A percentile compares a stretch with the other conserved stretches of the same genome.
phyloP scores from a whole-genome alignment of 1,140 invertebrate genomes.

The Heliconius himera region DNA sequence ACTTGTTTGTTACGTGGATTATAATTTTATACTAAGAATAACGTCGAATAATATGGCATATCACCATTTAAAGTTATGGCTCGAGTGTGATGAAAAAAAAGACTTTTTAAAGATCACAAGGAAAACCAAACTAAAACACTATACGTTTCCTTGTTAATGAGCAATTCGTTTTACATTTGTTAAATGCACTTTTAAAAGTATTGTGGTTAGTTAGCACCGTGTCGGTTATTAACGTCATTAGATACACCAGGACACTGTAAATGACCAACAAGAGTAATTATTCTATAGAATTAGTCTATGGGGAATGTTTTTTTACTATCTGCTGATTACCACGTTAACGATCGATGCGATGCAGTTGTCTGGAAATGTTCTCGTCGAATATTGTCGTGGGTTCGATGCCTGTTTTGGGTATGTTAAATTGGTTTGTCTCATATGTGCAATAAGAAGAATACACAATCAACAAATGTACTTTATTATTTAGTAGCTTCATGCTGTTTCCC shows the following conservation, averaged over 20 bases:
- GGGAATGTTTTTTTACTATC: background rate
- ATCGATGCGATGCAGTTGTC: background rate
- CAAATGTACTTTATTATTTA: no score
- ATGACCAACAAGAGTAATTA: background rate
- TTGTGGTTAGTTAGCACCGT: constrained; percentile 35
- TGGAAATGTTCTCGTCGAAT: background rate
- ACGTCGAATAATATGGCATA: no score
- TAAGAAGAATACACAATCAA: no score
- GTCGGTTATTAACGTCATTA: background rate
- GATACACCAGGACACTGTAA: background rate
- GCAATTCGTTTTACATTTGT: constrained; percentile 16
- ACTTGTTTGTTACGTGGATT: background rate
- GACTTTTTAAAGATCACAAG: background rate
- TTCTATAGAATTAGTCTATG: background rate
- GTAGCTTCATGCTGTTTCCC: no score
- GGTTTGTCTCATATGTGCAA: no score
- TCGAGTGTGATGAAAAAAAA: background rate
- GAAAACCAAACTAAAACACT: background rate
- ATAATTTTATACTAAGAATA: background rate
- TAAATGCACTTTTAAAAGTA: constrained; percentile 44
- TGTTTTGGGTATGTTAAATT: background rate
- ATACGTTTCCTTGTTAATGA: background rate
- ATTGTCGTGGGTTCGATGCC: no score
- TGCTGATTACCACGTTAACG: background rate
- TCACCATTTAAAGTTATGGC: no score